A percentile compares a stretch with the other conserved stretches of the same genome.
These are phyloP conservation scores for Micrastur ruficollis DNA, from an alignment of 2,797 vertebrate genomes.

Conservation along the genomic window DNA sequence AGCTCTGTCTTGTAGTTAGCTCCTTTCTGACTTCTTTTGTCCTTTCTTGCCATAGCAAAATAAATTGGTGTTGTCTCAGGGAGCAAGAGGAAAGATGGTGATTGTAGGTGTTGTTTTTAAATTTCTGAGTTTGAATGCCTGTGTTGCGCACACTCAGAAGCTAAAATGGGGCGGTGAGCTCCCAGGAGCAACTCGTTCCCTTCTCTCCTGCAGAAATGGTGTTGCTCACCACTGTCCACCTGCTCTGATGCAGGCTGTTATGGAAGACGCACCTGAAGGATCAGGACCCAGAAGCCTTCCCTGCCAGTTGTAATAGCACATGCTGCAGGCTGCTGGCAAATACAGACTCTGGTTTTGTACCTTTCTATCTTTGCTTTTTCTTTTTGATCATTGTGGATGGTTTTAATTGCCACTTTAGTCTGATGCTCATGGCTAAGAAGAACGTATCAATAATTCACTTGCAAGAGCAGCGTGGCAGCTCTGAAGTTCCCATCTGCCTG, in stretches of 20 bases:
- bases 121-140: background rate
- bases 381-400: background rate
- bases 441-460: constrained; percentile 18
- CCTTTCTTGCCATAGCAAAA: background rate
- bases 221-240: background rate
- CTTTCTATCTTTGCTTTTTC: background rate
- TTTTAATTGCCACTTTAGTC: background rate
- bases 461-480: background rate
- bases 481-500: background rate
- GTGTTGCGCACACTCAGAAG: background rate
- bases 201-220: background rate
- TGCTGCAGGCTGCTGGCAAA: background rate
- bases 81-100: background rate
- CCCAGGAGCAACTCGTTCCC: fast-evolving
- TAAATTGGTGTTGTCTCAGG: background rate
- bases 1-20: background rate
- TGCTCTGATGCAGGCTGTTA: background rate
- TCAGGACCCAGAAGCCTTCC: background rate
- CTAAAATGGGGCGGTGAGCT: background rate
- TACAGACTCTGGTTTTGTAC: background rate
- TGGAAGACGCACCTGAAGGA: background rate
- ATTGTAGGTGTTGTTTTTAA: background rate
- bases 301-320: fast-evolving
- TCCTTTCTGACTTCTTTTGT: background rate
- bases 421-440: background rate